Evolutionary conservation across 2,888 invertebrate species (phyloP).

Genomic region (Mesopsocus fuscifrons): DNA sequence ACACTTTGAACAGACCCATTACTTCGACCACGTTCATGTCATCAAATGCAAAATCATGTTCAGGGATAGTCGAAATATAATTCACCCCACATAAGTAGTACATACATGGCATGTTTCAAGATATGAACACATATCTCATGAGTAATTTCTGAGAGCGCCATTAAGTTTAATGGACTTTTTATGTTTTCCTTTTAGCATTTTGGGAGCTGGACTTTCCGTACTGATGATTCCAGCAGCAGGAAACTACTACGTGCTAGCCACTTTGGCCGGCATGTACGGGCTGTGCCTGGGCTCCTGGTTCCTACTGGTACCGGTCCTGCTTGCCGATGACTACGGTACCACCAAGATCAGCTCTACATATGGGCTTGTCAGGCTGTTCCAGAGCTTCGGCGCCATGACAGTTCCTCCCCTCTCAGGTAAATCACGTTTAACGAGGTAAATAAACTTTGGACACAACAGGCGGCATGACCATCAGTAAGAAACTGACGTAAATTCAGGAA

Average conservation of each 20-base stretch:
- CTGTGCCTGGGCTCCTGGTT: constrained; percentile 60
- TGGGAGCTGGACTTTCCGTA: constrained; percentile 48
- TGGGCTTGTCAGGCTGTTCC: constrained; percentile 55
- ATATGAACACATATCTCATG: too few species aligned
- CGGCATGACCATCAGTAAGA: too few species aligned
- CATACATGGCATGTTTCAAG: too few species aligned
- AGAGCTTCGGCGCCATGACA: constrained; percentile 51
- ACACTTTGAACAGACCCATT: too few species aligned
- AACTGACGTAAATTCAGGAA: too few species aligned
- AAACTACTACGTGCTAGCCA: constrained; percentile 42
- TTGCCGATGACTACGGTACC: constrained; percentile 54
- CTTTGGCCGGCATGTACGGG: constrained; percentile 47
- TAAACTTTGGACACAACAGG: neutral
- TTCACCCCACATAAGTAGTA: too few species aligned
- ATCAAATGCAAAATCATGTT: too few species aligned
- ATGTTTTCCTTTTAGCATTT: constrained; percentile 33
- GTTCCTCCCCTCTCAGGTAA: constrained; percentile 51
- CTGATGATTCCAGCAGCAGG: constrained; percentile 42
- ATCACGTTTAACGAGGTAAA: too few species aligned
- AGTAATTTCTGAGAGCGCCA: too few species aligned
- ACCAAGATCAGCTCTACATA: constrained; percentile 57
- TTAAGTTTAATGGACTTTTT: too few species aligned
- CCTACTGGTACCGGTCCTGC: constrained; percentile 48
- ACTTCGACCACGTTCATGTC: too few species aligned
- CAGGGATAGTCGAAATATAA: too few species aligned